Base-by-base conservation (phyloP, 1,140 invertebrate genomes). In the Macrocentrus cingulum region DNA sequence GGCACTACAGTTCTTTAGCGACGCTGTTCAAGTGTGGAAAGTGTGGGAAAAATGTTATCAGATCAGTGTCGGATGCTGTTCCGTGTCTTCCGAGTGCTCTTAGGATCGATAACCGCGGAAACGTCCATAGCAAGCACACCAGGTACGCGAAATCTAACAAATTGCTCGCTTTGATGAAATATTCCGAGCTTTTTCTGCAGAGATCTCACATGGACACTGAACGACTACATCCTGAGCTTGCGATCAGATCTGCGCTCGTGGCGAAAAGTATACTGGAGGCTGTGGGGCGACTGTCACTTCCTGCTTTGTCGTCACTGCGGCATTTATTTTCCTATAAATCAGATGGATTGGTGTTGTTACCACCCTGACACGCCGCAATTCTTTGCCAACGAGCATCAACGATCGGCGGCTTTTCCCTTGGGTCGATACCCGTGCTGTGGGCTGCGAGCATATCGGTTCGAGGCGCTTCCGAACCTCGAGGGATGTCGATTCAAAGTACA, bases 191-290 rank as follows among this genome's bases (percentile, higher is more conserved):
- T 62, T 59, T 67, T 51, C 65, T 69, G 54, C 66, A 90, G 89
- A 65, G 92, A 96, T 63, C 64, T 82, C 8, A 82, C 81, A 1
- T 97, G 93, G 91, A 89, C 89, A 65, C 80, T 96, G 7, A 92
- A 89, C 65, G 88, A 90, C 37, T 92, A 92, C 67, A 87, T 97
- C 6, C 70, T 87, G 7, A 83, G 85, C 59, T 74, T 95, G 15
- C 88, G 90, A 66, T 84, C 84, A 6, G 87, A 92, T 63, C 79
- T 94, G 29, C 89, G 90, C 60, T 88, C 87, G 0, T 97, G 94
- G 94, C 80, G 91, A 0, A 89, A 88, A 69, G 91, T 95, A 0
- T 97, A 96, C 77, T 97, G 94, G 94, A 84, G 89, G 49, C 75
- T 97, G 8, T 97, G 94, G 94, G 91, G 91, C 0, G 86, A 91